Evolutionary conservation across 2,888 invertebrate species (phyloP), one percentile per base, ranked within the genome.

Genomic region (Plebejus argus): DNA sequence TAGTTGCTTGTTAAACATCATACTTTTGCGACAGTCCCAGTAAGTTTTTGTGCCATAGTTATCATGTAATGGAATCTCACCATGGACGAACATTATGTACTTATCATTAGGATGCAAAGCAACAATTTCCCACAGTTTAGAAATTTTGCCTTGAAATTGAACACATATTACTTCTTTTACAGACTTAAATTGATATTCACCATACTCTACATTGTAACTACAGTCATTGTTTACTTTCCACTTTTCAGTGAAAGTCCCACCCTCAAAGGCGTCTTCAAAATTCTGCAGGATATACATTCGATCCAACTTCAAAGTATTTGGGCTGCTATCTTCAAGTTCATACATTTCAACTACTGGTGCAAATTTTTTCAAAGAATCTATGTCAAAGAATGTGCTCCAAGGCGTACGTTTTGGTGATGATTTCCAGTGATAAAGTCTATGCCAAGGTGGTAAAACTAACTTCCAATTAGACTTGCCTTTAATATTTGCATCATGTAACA

Each of bases 391-490:
- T 56, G 89, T 86, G 6, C 95, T 91, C 99, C 99, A 99, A 0
- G 96, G 96, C 58, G 97, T 90, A 61, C 96, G 95, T 23, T 91
- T 91, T 81, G 96, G 96, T 3, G 88, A 88, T 5, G 95, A 95
- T 84, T 94, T 95, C 99, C 99, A 99, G 87, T 99, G 99, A 83
- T 97, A 98, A 4, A 99, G 89, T 80, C 96, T 95, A 77, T 97
- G 95, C 98, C 99, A 99, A 0, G 99, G 99, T 18, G 99, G 99
- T 81, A 99, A 92, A 75, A 99, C 98, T 83, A 98, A 85, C 61
- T 93, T 93, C 89, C 96, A 95, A 78, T 95, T 91, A 28, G 88
- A 88, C 72, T 88, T 87, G 0, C 90, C 89, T 15, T 90, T 87
- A 78, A 94, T 94, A 78, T 95, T 94, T 77, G 98, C 93, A 79